These are phyloP conservation scores for Lasioglossum baleicum DNA, from an alignment of 1,140 invertebrate genomes.

Conservation along the genomic window DNA sequence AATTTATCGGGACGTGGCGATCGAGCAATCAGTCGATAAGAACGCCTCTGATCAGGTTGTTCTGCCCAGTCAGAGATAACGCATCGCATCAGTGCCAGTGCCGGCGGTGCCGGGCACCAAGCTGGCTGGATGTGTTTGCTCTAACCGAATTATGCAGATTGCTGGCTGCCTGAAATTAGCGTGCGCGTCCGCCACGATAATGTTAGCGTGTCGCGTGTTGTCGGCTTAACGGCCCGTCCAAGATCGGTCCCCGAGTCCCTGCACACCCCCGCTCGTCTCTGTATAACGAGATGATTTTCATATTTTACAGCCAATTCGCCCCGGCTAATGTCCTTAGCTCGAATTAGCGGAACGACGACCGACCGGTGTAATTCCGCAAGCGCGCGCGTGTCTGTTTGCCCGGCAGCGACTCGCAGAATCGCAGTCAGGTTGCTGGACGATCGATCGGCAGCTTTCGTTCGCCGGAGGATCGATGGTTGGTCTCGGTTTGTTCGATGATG, in stretches of 20 bases:
- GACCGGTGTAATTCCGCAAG: not conserved
- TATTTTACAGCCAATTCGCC: conserved; percentile 32
- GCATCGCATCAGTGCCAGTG: not conserved
- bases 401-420: not conserved
- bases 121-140: conserved; percentile 31
- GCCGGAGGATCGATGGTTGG: not conserved
- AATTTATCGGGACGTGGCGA: not conserved
- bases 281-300: conserved; percentile 38
- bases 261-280: not conserved
- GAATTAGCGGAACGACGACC: conserved; percentile 3
- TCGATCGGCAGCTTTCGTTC: not conserved
- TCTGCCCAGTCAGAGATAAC: not conserved
- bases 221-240: conserved; percentile 27
- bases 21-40: conserved; percentile 32
- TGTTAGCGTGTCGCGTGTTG: conserved; percentile 35
- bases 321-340: conserved; percentile 18
- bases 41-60: not conserved
- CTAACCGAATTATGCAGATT: conserved; percentile 50
- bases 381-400: not conserved
- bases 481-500: too few species aligned
- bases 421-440: not conserved
- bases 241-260: conserved; percentile 1
- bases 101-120: too few species aligned
- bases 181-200: conserved; percentile 15
- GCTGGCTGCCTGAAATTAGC: conserved; percentile 38